Evolutionary conservation across 2,113 vertebrate genomes (phyloP).

Genomic region (Zosterops lateralis): DNA sequence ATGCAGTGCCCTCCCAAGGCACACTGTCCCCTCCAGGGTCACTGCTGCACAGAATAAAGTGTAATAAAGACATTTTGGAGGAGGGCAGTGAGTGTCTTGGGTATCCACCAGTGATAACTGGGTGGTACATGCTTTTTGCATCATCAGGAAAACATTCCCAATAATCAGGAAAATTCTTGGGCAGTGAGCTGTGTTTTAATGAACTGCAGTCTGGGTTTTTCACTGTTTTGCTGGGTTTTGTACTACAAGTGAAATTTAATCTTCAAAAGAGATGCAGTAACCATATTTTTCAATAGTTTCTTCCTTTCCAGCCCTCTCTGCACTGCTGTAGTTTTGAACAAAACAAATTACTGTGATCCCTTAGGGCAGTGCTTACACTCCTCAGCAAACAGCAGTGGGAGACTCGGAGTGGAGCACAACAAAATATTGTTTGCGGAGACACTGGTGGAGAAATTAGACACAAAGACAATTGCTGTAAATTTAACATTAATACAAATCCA

Average conservation of each 20-base stretch:
- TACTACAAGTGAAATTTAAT: constrained; percentile 5
- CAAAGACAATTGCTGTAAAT: neutral
- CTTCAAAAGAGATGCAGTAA: neutral
- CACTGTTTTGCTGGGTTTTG: neutral
- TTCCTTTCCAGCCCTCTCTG: neutral
- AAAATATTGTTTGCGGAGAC: neutral
- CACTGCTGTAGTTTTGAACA: neutral
- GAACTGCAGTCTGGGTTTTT: neutral
- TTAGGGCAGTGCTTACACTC: neutral
- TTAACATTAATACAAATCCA: neutral
- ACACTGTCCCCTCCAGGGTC: neutral
- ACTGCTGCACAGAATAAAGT: neutral
- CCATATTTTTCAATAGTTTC: neutral
- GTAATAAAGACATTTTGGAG: neutral
- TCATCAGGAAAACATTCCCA: neutral
- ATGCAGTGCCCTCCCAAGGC: neutral
- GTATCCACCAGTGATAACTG: neutral
- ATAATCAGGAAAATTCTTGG: neutral
- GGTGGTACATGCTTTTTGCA: neutral
- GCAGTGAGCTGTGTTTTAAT: neutral
- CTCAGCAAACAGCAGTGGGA: neutral
- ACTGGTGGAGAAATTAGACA: neutral
- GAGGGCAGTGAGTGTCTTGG: neutral
- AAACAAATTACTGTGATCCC: neutral
- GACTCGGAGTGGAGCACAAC: neutral